phyloP scores from a whole-genome alignment of 2,113 vertebrate species.

The Saimiri boliviensis region DNA sequence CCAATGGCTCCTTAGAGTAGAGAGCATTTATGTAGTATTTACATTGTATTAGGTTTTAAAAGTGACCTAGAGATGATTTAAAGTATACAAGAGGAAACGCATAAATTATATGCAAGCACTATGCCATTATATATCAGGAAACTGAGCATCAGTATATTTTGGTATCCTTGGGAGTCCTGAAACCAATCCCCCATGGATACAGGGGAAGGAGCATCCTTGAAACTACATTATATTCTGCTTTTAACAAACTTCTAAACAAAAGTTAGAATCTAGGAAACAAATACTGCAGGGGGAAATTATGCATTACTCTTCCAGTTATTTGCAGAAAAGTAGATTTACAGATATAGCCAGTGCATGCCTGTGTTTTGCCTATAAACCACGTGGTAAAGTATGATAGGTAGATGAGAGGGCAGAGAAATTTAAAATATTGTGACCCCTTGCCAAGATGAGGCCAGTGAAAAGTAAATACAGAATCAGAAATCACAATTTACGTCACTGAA shows the following conservation, averaged over 20 bases:
- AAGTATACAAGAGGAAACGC: background rate
- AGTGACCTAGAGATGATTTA: background rate
- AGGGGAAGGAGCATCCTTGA: background rate
- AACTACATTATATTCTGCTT: background rate
- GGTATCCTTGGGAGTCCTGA: background rate
- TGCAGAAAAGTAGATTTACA: background rate
- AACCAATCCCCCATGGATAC: background rate
- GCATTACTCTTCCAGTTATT: background rate
- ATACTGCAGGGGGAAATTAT: background rate
- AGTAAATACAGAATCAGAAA: slow-evolving; percentile 45
- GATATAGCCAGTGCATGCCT: background rate
- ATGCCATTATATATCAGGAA: background rate
- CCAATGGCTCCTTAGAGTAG: background rate
- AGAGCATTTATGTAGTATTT: background rate
- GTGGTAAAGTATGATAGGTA: slow-evolving; percentile 4
- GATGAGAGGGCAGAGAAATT: background rate
- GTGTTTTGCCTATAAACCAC: slow-evolving; percentile 4
- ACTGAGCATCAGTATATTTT: background rate
- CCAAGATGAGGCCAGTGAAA: slow-evolving; percentile 18
- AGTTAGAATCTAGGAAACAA: slow-evolving; percentile 23
- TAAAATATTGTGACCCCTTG: slow-evolving; percentile 38
- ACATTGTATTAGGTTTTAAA: background rate
- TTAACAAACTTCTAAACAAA: background rate
- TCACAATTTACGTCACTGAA: slow-evolving; percentile 12
- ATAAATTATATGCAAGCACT: background rate